Evolutionary conservation across 2,113 vertebrate species (phyloP).

Genomic region (Chiloscyllium plagiosum): DNA sequence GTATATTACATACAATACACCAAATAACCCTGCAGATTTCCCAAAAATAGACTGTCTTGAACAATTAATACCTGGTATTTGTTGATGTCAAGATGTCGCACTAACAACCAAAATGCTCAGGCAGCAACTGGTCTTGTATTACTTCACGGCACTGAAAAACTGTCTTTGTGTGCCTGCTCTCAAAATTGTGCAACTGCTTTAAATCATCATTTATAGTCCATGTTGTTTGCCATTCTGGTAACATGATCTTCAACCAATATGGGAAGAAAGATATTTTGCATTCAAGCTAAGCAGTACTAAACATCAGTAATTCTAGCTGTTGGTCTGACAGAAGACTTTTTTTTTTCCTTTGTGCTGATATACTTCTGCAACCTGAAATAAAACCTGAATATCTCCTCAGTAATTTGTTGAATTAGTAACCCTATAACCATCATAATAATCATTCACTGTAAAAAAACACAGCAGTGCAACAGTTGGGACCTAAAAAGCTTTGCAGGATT

Average conservation of each 20-base stretch:
- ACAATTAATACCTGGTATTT: neutral
- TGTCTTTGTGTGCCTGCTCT: neutral
- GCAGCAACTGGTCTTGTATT: neutral
- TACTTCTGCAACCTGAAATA: conserved; percentile 37
- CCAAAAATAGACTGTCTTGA: neutral
- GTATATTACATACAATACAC: neutral
- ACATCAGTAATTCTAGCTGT: conserved; percentile 37
- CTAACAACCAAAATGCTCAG: neutral
- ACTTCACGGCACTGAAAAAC: neutral
- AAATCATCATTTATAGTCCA: neutral
- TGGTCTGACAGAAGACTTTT: conserved; percentile 34
- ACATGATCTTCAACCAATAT: conserved; percentile 29
- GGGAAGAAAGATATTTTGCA: conserved; percentile 19
- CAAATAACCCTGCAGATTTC: neutral
- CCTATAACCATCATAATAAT: conserved; percentile 36
- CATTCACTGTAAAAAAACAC: conserved; percentile 39
- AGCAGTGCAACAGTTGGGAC: conserved; percentile 45
- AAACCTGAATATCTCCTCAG: conserved; percentile 36
- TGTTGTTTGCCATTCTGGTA: conserved; percentile 27
- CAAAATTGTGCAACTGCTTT: neutral
- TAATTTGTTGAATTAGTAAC: conserved; percentile 36
- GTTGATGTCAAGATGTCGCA: neutral
- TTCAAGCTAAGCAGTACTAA: conserved; percentile 28
- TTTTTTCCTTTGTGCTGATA: conserved; percentile 33
- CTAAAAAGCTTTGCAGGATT: conserved; percentile 72